Conservation (phyloP, 1,140 invertebrate species). For the Drosophila obscura region DNA sequence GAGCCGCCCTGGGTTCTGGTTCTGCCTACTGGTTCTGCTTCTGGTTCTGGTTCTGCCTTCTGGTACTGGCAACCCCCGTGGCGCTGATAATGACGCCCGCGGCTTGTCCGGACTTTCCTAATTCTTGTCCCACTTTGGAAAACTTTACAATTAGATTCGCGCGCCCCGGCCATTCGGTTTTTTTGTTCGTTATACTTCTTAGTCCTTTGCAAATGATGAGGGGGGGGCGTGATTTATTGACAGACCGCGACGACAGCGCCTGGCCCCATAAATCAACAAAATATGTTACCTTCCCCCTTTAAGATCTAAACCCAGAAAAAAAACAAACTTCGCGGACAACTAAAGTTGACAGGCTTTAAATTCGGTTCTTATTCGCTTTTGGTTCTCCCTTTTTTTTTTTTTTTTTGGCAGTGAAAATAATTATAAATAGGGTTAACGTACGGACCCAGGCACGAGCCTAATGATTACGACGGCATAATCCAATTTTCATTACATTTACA, state of each 20-base stretch:
- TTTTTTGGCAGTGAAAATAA: too few species aligned
- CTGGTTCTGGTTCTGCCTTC: neutral
- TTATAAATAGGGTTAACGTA: too few species aligned
- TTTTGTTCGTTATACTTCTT: conserved; percentile 7
- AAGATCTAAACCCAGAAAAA: conserved; percentile 16
- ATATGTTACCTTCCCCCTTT: conserved; percentile 51
- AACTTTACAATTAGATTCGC: conserved; percentile 79
- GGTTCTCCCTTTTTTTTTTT: too few species aligned
- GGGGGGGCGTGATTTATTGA: conserved; percentile 70
- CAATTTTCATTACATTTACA: conserved; percentile 77
- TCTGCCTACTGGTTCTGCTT: too few species aligned
- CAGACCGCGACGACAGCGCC: conserved; percentile 24
- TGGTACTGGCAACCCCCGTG: conserved; percentile 15
- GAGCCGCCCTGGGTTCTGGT: neutral
- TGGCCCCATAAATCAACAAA: conserved; percentile 57
- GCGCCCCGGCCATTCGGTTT: conserved; percentile 34
- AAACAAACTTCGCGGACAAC: neutral
- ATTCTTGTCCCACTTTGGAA: conserved; percentile 61
- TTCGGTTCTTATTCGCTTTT: conserved; percentile 2
- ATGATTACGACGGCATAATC: conserved; percentile 76
- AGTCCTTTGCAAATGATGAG: neutral
- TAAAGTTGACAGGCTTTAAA: conserved; percentile 1
- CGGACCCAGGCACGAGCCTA: conserved; percentile 5
- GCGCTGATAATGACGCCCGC: conserved; percentile 61
- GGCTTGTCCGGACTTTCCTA: conserved; percentile 46